Conservation (phyloP, 2,113 vertebrate genomes). For the Anguilla japonica region DNA sequence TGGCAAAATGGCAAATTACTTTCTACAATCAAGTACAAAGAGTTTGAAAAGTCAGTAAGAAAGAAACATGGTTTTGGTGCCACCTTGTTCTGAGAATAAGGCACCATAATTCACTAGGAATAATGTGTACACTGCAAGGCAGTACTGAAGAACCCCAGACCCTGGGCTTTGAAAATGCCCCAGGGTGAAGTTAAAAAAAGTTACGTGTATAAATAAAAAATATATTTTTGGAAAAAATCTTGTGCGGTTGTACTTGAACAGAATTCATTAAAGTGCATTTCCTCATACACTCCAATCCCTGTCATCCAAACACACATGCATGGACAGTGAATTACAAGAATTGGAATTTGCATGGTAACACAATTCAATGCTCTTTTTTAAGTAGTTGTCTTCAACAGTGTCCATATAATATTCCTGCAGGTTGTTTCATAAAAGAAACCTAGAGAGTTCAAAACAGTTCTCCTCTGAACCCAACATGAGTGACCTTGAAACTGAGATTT, state of each 20-base stretch:
- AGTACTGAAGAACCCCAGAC: conserved; percentile 21
- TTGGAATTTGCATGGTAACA: conserved; percentile 34
- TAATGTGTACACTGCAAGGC: conserved; percentile 48
- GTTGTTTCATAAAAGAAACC: not conserved
- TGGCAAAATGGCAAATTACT: too few species aligned
- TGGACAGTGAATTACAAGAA: not conserved
- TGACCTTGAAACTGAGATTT: conserved; percentile 11
- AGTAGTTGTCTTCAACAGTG: not conserved
- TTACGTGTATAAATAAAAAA: not conserved
- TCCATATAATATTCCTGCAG: not conserved
- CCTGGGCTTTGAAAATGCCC: conserved; percentile 56
- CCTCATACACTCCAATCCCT: conserved; percentile 35
- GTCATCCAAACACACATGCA: not conserved
- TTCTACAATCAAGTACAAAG: too few species aligned
- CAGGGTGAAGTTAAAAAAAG: not conserved
- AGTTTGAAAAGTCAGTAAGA: not conserved
- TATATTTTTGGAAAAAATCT: not conserved
- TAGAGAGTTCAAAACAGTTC: not conserved
- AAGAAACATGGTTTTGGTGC: conserved; percentile 9
- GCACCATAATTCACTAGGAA: conserved; percentile 57
- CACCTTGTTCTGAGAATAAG: conserved; percentile 43
- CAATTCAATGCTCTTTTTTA: conserved; percentile 1
- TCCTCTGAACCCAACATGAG: not conserved
- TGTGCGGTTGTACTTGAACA: conserved; percentile 12
- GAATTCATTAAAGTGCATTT: conserved; percentile 41